Evolutionary conservation across 2,113 vertebrate genomes (phyloP).

Genomic region (Pogonocichla stellata): DNA sequence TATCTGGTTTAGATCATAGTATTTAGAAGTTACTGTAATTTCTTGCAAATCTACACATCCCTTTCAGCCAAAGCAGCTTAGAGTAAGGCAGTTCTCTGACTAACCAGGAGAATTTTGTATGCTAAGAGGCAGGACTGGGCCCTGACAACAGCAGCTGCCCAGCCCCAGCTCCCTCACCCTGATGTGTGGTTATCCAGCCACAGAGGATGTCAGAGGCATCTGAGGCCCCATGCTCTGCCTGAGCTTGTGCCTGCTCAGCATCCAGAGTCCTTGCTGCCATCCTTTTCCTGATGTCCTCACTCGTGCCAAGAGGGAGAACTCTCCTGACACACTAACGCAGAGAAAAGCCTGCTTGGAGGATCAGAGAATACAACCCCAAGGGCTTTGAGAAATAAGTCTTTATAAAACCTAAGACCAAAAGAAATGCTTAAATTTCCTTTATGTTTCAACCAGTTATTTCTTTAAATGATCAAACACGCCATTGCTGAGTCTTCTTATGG

Average conservation of each 20-base stretch:
- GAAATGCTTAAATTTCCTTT: conserved; percentile 19
- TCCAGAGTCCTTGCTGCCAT: not conserved
- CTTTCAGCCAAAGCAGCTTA: not conserved
- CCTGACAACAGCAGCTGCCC: not conserved
- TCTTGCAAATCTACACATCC: not conserved
- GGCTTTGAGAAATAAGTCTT: not conserved
- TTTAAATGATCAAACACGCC: not conserved
- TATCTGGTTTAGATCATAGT: not conserved
- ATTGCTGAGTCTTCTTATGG: not conserved
- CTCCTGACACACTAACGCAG: not conserved
- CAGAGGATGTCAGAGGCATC: not conserved
- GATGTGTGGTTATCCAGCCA: fast-evolving
- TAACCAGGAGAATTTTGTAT: not conserved
- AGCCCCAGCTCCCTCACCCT: not conserved
- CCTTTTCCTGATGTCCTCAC: not conserved
- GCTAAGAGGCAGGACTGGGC: not conserved
- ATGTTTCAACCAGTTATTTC: conserved; percentile 1
- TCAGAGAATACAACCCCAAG: not conserved
- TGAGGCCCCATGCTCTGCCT: not conserved
- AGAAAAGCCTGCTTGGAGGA: not conserved
- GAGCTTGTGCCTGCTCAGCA: not conserved
- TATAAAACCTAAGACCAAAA: not conserved
- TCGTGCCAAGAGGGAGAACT: not conserved
- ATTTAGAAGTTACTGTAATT: not conserved
- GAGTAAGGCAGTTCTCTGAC: not conserved